Conservation (phyloP, 2,888 invertebrate species). For the Sesamia inferens region DNA sequence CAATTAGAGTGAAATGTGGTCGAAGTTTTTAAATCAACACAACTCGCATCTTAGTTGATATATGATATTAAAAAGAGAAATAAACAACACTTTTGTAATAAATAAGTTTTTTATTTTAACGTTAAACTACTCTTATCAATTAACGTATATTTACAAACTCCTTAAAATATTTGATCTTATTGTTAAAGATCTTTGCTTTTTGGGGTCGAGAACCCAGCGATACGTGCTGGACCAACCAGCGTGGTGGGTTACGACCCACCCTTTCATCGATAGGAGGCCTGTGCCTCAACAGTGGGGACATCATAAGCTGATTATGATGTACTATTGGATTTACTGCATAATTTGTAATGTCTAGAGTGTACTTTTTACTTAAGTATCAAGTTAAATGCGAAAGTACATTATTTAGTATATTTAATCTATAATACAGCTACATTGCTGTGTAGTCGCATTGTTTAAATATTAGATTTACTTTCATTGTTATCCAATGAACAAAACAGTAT, state of each 20-base stretch:
- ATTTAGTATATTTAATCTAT: not conserved
- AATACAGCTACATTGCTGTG: conserved; percentile 4
- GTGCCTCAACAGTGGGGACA: too few species aligned
- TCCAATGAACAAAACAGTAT: not conserved
- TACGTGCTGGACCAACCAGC: not conserved
- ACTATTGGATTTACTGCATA: conserved; percentile 25
- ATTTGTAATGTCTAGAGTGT: conserved; percentile 47
- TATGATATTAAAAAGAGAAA: not conserved
- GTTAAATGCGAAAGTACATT: conserved; percentile 32
- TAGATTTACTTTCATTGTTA: not conserved
- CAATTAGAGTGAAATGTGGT: too few species aligned
- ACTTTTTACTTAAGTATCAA: conserved; percentile 33
- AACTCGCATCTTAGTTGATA: not conserved
- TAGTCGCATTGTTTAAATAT: not conserved
- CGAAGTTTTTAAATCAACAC: not conserved
- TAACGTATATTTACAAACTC: conserved; percentile 60
- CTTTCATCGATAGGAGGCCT: too few species aligned
- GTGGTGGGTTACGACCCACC: too few species aligned
- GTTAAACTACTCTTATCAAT: conserved; percentile 41
- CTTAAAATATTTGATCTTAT: conserved; percentile 37
- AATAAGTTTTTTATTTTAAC: conserved; percentile 58
- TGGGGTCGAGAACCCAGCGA: conserved; percentile 20
- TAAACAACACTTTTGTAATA: conserved; percentile 45
- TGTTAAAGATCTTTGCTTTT: conserved; percentile 43
- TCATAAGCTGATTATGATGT: too few species aligned